phyloP scores from a whole-genome alignment of 2,888 invertebrate genomes.

The Acanthosepion esculentum region DNA sequence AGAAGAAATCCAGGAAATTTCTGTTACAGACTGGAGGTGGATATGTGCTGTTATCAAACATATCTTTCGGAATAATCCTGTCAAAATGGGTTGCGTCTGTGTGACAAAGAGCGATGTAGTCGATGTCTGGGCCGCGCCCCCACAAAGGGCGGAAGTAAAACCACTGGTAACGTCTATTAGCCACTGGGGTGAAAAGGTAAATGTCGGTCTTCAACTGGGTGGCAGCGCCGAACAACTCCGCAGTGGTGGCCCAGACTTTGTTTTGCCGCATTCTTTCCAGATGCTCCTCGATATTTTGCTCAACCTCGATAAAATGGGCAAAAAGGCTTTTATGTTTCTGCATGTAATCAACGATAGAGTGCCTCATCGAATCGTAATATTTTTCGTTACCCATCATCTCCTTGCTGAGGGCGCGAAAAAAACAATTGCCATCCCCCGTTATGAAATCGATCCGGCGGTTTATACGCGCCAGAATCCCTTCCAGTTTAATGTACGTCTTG shows the following conservation, averaged over 20 bases:
- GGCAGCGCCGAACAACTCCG: neutral
- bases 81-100: conserved; percentile 24
- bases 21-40: neutral
- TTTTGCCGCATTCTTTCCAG: conserved; percentile 1
- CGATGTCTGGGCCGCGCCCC: neutral
- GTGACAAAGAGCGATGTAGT: neutral
- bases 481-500: neutral
- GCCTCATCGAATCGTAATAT: neutral
- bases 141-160: neutral
- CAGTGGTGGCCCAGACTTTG: conserved; percentile 34
- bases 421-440: conserved; percentile 25
- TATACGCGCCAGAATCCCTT: neutral
- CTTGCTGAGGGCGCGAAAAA: conserved; percentile 13
- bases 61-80: conserved; percentile 35
- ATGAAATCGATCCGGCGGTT: conserved; percentile 25
- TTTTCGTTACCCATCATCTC: neutral
- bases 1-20: conserved; percentile 20
- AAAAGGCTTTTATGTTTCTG: neutral
- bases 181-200: neutral
- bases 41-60: conserved; percentile 15
- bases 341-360: neutral
- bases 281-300: neutral
- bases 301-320: neutral
- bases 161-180: neutral
- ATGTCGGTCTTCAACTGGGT: neutral